Evolutionary conservation across 2,113 vertebrate genomes (phyloP), one percentile per base, ranked within the genome.

Genomic region (Antechinus stuartii): DNA sequence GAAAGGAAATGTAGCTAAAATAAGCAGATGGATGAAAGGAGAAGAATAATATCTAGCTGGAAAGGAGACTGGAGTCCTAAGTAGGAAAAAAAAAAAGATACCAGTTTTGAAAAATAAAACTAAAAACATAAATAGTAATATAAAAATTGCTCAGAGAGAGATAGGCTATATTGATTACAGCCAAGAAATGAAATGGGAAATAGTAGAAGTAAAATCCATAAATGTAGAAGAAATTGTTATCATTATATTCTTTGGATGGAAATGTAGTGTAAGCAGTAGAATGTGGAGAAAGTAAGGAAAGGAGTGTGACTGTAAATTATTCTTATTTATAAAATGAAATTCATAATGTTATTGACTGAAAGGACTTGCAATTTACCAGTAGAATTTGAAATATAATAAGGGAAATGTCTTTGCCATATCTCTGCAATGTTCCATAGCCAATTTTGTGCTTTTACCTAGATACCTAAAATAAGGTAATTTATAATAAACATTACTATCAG

Each of bases 1-100:
- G 92, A 97, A 96, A 90, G 95, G 93, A 96, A 98, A 93, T 94
- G 94, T 46, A 49, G 54, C 91, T 98, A 96, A 97, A 97, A 95
- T 89, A 96, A 97, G 91, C 94, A 96, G 95, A 94, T 95, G 95
- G 94, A 90, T 93, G 84, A 96, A 97, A 90, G 95, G 19, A 35
- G 89, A 94, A 92, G 95, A 94, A 95, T 92, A 96, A 89, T 96
- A 96, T 92, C 95, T 46, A 91, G 93, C 91, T 96, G 90, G 11
- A 96, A 97, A 97, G 92, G 0, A 95, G 54, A 92, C 42, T 89
- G 96, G 53, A 90, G 6, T 95, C 23, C 35, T n/a, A 94, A 49
- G 68, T 84, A 97, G 91, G 53, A 55, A 96, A 46, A 93, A 93
- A 42, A 91, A 3, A 12, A 91, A 95, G 22, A 54, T 35, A 10